Evolutionary conservation across 2,888 invertebrate species (phyloP), one percentile per base, ranked within the genome.

Genomic region (Lysandra coridon): DNA sequence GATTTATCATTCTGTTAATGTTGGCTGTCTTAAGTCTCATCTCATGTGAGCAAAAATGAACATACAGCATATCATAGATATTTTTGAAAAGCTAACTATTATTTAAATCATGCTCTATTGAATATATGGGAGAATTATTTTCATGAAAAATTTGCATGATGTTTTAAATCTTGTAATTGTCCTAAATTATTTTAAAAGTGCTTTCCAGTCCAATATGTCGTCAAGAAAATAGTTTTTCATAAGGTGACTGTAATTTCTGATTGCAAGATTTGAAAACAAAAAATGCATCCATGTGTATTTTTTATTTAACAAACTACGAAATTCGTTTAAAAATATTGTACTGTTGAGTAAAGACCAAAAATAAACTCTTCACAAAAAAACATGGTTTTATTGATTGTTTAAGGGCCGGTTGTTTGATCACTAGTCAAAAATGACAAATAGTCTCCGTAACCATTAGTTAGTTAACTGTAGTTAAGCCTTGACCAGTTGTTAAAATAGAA

Each of bases 341-440:
- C 89, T 92, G 88, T 90, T 88, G 85, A 85, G 88, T 73, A 89
- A 89, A 89, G 88, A 91, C 91, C 91, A 90, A 91, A 89, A 93
- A 90, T 90, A 92, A 92, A 94, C 94, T 94, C 94, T 94, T 94
- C 94, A 94, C 93, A 90, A 87, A 87, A 89, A 85, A 82, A 80
- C 81, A 30, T 81, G 81, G 53, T 80, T 84, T 84, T 81, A 81
- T 82, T 81, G 77, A 10, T 62, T 7, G 23, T 10, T 62, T 23
- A n/a, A n/a, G n/a, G n/a, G n/a, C n/a, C n/a, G n/a, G n/a, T n/a
- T n/a, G n/a, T n/a, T n/a, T n/a, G n/a, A n/a, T n/a, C n/a, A n/a
- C n/a, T n/a, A n/a, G n/a, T n/a, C n/a, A n/a, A n/a, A n/a, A n/a
- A n/a, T n/a, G n/a, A n/a, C n/a, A n/a, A n/a, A n/a, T n/a, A n/a